Percentiles rank a stretch among this genome's conserved stretches.
Conservation (phyloP, 2,888 invertebrate genomes). For the Chaetoderma sp. region DNA sequence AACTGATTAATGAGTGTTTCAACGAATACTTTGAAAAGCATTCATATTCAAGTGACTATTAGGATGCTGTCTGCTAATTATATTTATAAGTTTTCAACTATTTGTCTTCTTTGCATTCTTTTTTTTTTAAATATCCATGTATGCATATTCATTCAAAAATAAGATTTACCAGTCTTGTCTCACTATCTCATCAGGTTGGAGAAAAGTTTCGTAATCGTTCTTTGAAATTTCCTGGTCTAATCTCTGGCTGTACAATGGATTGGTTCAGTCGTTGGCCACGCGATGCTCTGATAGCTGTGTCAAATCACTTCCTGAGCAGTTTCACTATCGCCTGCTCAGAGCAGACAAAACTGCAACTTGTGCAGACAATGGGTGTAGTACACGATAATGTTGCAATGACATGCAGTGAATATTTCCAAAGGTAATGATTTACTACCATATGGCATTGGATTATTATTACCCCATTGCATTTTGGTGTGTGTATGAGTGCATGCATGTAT, state of each 20-base stretch:
- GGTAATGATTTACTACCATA: conserved; percentile 48
- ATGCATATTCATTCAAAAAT: no score
- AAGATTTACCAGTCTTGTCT: no score
- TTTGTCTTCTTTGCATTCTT: no score
- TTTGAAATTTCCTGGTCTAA: conserved; percentile 67
- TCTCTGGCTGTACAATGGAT: conserved; percentile 69
- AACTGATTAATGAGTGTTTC: no score
- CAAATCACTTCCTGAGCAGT: conserved; percentile 60
- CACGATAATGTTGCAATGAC: conserved; percentile 60
- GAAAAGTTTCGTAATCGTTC: conserved; percentile 63
- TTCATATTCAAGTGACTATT: no score
- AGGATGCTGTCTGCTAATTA: no score
- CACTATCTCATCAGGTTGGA: conserved; percentile 61
- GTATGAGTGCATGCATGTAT: no score
- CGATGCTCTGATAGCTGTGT: conserved; percentile 66
- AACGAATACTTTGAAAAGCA: no score
- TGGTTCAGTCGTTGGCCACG: conserved; percentile 67
- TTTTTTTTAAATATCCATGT: no score
- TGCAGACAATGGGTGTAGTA: conserved; percentile 62
- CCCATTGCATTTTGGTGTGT: neutral
- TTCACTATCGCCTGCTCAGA: conserved; percentile 55
- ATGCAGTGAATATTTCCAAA: conserved; percentile 63
- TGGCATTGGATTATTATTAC: neutral
- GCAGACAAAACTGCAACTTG: conserved; percentile 51
- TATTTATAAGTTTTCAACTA: no score